Percentiles rank a stretch among this genome's conserved stretches.
Evolutionary conservation across 2,797 vertebrate species (phyloP).

Genomic region (Melanotaenia boesemani): DNA sequence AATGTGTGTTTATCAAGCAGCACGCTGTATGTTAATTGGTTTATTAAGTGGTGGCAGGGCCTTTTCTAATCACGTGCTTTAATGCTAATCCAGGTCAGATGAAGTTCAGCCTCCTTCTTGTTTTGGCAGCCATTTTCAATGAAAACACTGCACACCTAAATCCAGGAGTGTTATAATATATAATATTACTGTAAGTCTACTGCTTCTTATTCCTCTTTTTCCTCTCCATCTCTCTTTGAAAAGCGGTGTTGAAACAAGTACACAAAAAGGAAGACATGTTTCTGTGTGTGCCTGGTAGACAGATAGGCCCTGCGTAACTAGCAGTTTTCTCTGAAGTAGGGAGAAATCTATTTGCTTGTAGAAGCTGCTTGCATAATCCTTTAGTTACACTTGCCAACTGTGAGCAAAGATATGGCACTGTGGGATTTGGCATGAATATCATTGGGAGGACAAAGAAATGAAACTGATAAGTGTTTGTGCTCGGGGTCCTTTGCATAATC

Average conservation of each 20-base stretch:
- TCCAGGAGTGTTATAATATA: neutral
- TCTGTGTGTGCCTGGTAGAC: conserved; percentile 83
- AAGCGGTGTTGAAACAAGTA: conserved; percentile 79
- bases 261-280: conserved; percentile 70
- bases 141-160: conserved; percentile 4
- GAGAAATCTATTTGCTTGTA: conserved; percentile 89
- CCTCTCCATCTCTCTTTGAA: conserved; percentile 55
- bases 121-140: conserved; percentile 25
- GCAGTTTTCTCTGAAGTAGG: conserved; percentile 86
- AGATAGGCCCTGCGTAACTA: conserved; percentile 83
- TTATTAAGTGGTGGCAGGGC: conserved; percentile 10
- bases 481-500: conserved; percentile 84
- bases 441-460: conserved; percentile 87
- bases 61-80: conserved; percentile 28
- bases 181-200: conserved; percentile 42
- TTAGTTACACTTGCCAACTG: conserved; percentile 94
- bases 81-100: conserved; percentile 37
- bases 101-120: conserved; percentile 29
- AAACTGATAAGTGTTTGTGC: conserved; percentile 86
- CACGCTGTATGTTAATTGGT: conserved; percentile 14
- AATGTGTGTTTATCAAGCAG: conserved; percentile 10
- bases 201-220: conserved; percentile 21
- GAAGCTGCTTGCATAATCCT: conserved; percentile 93
- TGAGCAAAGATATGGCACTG: conserved; percentile 90
- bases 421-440: conserved; percentile 87